A percentile compares a stretch with the other conserved stretches of the same genome.
Conservation (phyloP, 2,888 invertebrate species). For the Tortrix viridana region DNA sequence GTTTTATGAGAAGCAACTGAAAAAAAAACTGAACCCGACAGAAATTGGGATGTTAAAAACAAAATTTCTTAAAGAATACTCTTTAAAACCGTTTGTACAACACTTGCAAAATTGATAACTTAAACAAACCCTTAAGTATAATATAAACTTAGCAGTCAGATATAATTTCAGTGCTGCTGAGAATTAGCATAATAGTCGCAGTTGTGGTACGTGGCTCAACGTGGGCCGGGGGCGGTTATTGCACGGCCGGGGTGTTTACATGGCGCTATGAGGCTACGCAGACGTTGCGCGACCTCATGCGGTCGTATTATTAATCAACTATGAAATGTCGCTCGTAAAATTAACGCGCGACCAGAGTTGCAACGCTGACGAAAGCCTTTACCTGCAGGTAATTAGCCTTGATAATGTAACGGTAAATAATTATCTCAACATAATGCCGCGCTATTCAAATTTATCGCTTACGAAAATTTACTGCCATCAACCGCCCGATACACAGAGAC, state of each 20-base stretch:
- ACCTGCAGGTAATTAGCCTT: slow-evolving; percentile 17
- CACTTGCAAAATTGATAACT: neutral
- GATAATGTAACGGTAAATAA: slow-evolving; percentile 11
- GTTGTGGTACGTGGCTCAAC: slow-evolving; percentile 20
- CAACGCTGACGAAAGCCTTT: slow-evolving; percentile 37
- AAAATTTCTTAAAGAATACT: too few relatives aligned
- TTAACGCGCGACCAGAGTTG: slow-evolving; percentile 40
- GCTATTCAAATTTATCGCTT: slow-evolving; percentile 3
- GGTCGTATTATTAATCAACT: slow-evolving; percentile 44
- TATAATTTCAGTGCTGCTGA: slow-evolving; percentile 17
- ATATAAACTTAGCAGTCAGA: neutral
- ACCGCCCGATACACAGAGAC: neutral
- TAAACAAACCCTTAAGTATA: neutral
- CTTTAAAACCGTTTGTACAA: neutral
- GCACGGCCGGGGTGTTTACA: slow-evolving; percentile 36
- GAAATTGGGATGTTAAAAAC: too few relatives aligned
- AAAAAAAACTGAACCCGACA: too few relatives aligned
- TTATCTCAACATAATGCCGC: slow-evolving; percentile 1
- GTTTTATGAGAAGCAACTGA: too few relatives aligned
- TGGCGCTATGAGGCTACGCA: slow-evolving; percentile 41
- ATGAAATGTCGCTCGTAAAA: slow-evolving; percentile 24
- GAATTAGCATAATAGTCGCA: slow-evolving; percentile 36
- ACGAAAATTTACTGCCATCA: slow-evolving; percentile 1
- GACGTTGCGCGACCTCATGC: slow-evolving; percentile 39
- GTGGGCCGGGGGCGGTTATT: slow-evolving; percentile 28